Base-by-base conservation (phyloP, 1,140 invertebrate genomes). In the Reticulitermes speratus region DNA sequence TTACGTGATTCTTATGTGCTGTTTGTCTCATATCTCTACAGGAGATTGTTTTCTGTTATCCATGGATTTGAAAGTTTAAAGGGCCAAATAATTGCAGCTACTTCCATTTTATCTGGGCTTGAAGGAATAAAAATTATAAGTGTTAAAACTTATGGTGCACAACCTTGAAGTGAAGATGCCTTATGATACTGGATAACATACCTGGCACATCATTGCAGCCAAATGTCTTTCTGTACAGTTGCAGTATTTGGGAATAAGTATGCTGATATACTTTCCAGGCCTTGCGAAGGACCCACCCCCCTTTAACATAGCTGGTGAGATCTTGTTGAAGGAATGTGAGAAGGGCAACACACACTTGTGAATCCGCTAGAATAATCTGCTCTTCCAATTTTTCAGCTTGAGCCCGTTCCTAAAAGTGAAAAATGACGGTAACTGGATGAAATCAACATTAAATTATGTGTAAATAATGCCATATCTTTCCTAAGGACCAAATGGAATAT, bases 261-360 rank as follows among this genome's bases (percentile, higher is more conserved):
- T 93, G 93, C 86, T 95, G 94, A 89, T 96, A 96, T 87, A 95
- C 92, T 89, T 95, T 94, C 94, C 95, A 96, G 0, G 95, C 95
- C 90, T 94, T 95, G 21, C 95, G 90, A 82, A 96, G 90, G 87
- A 94, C 92, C 95, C 95, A 96, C 12, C 95, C 95, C 19, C 94
- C 95, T 87, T 94, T 94, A 25, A 96, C 93, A 88, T 94, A 95
- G 69, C 94, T 93, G 3, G 93, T 92, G 16, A 95, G 90, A 89
- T 96, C 95, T 89, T 95, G 94, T 87, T 94, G 93, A 0, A 95
- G 91, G 87, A 95, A 93, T 16, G 93, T 93, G 14, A 95, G 89
- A 85, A 95, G 92, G 7, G 95, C 94, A 48, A 93, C 91, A 88
- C 94, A 94, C 3, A 95, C 92, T 89, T 95, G 92, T 83, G 93